A percentile compares a stretch with the other conserved stretches of the same genome.
These are phyloP conservation scores for Ptiloglossa arizonensis DNA, from an alignment of 1,140 invertebrate species.

Conservation along the genomic window DNA sequence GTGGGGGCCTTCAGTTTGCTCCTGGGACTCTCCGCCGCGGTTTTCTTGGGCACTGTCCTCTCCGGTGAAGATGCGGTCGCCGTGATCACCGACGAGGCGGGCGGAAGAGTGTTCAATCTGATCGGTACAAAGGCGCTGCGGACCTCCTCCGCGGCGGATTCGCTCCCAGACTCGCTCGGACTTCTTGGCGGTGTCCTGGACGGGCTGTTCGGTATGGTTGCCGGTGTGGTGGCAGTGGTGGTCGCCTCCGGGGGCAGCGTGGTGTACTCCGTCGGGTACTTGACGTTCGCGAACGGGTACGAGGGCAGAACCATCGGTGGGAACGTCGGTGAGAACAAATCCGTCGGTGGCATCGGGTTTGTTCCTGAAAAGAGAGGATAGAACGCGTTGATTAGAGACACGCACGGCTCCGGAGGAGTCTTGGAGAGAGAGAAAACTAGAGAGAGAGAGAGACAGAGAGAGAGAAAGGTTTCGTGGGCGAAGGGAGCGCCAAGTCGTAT, in stretches of 20 bases:
- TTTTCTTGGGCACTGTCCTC: conserved; percentile 82
- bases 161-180: conserved; percentile 79
- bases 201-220: conserved; percentile 60
- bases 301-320: conserved; percentile 70
- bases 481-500: conserved; percentile 68
- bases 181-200: conserved; percentile 73
- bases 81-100: conserved; percentile 72
- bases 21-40: conserved; percentile 64
- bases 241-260: conserved; percentile 26
- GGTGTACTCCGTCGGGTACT: conserved; percentile 71
- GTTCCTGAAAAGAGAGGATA: conserved; percentile 70
- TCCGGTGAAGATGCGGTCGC: conserved; percentile 84
- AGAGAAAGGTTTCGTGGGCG: conserved; percentile 17
- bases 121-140: conserved; percentile 88
- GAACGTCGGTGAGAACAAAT: conserved; percentile 73
- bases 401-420: conserved; percentile 24
- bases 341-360: conserved; percentile 72
- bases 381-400: conserved; percentile 40
- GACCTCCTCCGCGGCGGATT: conserved; percentile 85
- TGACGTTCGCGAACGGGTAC: conserved; percentile 72
- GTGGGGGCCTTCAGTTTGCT: conserved; percentile 86
- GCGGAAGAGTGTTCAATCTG: conserved; percentile 72
- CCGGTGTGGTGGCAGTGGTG: conserved; percentile 24
- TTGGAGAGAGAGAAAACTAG: conserved; percentile 45
- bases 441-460: conserved; percentile 4